These are phyloP conservation scores for Lasioglossum zephyrum DNA, from an alignment of 2,888 invertebrate species.

Conservation along the genomic window DNA sequence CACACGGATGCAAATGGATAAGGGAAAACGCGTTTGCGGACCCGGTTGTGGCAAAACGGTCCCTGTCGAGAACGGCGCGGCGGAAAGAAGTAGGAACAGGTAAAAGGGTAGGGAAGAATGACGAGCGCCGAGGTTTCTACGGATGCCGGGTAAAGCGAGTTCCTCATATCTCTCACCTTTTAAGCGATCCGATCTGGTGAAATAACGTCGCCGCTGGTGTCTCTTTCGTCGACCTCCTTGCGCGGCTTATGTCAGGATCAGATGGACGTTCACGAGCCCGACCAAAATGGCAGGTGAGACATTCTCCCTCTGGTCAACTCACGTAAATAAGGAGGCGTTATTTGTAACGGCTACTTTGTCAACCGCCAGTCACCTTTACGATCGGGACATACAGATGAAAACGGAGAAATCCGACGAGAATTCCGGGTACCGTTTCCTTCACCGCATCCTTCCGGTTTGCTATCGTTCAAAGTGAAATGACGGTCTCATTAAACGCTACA, in stretches of 20 bases:
- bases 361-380: slow-evolving; percentile 44
- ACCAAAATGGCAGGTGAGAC: slow-evolving; percentile 76
- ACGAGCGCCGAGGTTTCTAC: slow-evolving; percentile 63
- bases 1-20: slow-evolving; percentile 25
- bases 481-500: no score
- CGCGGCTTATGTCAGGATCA: slow-evolving; percentile 78
- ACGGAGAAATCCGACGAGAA: slow-evolving; percentile 26
- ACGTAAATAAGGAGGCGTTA: slow-evolving; percentile 65
- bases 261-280: slow-evolving; percentile 55
- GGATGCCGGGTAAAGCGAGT: slow-evolving; percentile 72
- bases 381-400: slow-evolving; percentile 13
- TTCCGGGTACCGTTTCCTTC: neutral
- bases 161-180: slow-evolving; percentile 82
- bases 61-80: slow-evolving; percentile 6
- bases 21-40: slow-evolving; percentile 18
- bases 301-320: slow-evolving; percentile 69
- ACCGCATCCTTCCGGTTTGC: slow-evolving; percentile 8
- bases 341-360: slow-evolving; percentile 65
- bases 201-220: slow-evolving; percentile 71
- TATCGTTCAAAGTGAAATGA: neutral
- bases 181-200: slow-evolving; percentile 74
- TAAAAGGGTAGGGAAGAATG: slow-evolving; percentile 59
- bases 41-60: slow-evolving; percentile 22
- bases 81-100: slow-evolving; percentile 42
- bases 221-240: slow-evolving; percentile 62